A percentile compares a stretch with the other conserved stretches of the same genome.
Evolutionary conservation across 2,888 invertebrate species (phyloP).

Genomic region (Sphaeridia pumilis): DNA sequence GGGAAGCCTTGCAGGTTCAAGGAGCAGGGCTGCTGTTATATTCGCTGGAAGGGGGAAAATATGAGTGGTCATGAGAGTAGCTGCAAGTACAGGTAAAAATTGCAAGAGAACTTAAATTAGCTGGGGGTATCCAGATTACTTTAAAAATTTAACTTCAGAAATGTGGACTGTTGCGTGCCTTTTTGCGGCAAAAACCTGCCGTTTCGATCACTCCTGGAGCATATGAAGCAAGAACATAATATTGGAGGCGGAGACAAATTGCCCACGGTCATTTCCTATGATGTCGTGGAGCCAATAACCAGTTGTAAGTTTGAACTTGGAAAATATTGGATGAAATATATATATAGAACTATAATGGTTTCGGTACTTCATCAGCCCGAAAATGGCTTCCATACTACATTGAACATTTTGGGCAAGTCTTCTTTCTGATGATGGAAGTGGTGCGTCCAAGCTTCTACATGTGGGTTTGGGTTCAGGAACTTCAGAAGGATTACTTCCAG

Average conservation of each 20-base stretch:
- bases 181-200: slow-evolving; percentile 18
- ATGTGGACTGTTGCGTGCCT: slow-evolving; percentile 23
- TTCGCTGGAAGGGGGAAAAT: slow-evolving; percentile 29
- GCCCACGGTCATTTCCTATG: slow-evolving; percentile 19
- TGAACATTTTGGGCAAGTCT: slow-evolving; percentile 21
- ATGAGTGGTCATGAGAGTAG: slow-evolving; percentile 30
- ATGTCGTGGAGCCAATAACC: slow-evolving; percentile 13
- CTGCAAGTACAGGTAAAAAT: slow-evolving; percentile 18
- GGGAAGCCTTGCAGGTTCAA: slow-evolving; percentile 26
- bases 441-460: slow-evolving; percentile 21
- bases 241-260: slow-evolving; percentile 19
- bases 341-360: too few relatives aligned
- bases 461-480: slow-evolving; percentile 29
- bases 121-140: background rate
- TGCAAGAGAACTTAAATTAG: background rate
- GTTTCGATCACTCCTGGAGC: slow-evolving; percentile 23
- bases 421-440: slow-evolving; percentile 31
- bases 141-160: too few relatives aligned
- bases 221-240: slow-evolving; percentile 23
- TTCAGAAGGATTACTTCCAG: slow-evolving; percentile 19
- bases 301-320: background rate
- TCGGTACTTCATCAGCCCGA: slow-evolving; percentile 8
- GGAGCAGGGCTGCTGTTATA: slow-evolving; percentile 26
- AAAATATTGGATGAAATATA: too few relatives aligned
- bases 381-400: slow-evolving; percentile 33